Evolutionary conservation across 2,797 vertebrate genomes (phyloP).

Genomic region (Antrozous pallidus): DNA sequence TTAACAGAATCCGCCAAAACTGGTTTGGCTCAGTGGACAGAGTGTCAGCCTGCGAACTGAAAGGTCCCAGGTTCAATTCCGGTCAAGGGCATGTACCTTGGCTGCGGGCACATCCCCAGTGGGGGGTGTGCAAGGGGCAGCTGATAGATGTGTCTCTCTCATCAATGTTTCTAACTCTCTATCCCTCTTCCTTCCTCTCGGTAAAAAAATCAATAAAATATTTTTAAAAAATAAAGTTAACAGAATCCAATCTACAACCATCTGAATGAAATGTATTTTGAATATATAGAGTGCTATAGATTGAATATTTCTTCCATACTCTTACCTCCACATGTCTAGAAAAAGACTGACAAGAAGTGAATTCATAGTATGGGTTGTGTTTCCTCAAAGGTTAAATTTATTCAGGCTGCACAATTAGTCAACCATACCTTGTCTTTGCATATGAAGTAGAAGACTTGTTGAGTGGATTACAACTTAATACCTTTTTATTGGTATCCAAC

Average conservation of each 20-base stretch:
- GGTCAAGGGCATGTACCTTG: too few relatives aligned
- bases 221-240: too few relatives aligned
- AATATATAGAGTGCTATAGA: background rate
- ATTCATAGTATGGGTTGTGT: background rate
- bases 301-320: background rate
- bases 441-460: background rate
- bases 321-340: background rate
- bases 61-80: too few relatives aligned
- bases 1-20: too few relatives aligned
- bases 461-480: background rate
- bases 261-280: background rate
- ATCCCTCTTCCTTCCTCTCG: too few relatives aligned
- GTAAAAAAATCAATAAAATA: too few relatives aligned
- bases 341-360: background rate
- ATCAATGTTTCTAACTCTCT: too few relatives aligned
- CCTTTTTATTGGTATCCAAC: background rate
- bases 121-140: too few relatives aligned
- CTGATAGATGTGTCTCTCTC: too few relatives aligned
- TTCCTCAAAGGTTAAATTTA: background rate
- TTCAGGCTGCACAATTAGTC: background rate
- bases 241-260: background rate
- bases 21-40: too few relatives aligned
- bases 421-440: background rate
- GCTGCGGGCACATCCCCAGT: too few relatives aligned
- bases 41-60: too few relatives aligned